phyloP scores from a whole-genome alignment of 2,113 vertebrate genomes.

The Sorex fumeus region DNA sequence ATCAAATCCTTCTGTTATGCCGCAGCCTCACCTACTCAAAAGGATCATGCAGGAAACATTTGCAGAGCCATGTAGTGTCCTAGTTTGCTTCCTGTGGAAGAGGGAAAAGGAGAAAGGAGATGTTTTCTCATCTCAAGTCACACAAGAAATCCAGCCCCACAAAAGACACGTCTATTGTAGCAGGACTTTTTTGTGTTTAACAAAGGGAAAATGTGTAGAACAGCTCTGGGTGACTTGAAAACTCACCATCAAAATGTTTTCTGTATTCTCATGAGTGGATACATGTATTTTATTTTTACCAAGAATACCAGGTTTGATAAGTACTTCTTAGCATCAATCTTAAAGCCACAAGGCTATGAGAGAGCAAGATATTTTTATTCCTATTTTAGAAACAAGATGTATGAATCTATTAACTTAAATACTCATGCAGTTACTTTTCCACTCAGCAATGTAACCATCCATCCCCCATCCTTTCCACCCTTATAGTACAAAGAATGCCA shows the following conservation, averaged over 20 bases:
- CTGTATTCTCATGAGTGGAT: not conserved
- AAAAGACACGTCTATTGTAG: not conserved
- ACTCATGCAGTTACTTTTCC: not conserved
- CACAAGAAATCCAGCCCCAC: not conserved
- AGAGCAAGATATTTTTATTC: not conserved
- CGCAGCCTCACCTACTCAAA: not conserved
- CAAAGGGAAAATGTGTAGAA: not conserved
- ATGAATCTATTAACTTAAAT: not conserved
- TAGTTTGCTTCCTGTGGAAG: not conserved
- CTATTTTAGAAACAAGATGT: slow-evolving; percentile 25
- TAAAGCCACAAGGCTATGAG: not conserved
- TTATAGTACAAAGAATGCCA: not conserved
- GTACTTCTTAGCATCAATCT: not conserved
- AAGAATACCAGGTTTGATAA: slow-evolving; percentile 37
- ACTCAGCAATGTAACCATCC: not conserved
- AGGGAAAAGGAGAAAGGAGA: not conserved
- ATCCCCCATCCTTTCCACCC: not conserved
- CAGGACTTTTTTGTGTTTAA: not conserved
- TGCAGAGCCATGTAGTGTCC: not conserved
- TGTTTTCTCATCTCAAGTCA: no score
- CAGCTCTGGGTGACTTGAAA: not conserved
- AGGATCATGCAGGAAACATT: not conserved
- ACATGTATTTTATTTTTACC: slow-evolving; percentile 32
- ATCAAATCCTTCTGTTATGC: not conserved
- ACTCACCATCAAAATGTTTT: not conserved